Evolutionary conservation across 2,113 vertebrate genomes (phyloP).

Genomic region (Datnioides undecimradiatus): DNA sequence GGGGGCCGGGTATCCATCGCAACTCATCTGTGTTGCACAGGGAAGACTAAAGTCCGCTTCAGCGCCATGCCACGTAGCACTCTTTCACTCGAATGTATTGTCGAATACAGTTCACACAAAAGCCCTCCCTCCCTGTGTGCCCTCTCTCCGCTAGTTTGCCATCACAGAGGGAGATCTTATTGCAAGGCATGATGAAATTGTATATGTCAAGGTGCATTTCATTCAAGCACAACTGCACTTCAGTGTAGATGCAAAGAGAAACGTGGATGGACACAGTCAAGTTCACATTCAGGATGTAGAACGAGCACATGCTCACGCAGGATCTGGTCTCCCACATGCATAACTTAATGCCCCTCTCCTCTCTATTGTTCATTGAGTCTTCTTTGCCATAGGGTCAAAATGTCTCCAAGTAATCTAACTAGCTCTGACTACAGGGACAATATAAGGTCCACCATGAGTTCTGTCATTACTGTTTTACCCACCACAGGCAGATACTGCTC

Average conservation of each 20-base stretch:
- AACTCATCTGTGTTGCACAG: constrained; percentile 60
- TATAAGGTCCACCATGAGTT: constrained; percentile 71
- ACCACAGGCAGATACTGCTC: constrained; percentile 71
- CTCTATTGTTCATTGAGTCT: constrained; percentile 69
- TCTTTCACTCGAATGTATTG: constrained; percentile 43
- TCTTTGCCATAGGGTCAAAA: constrained; percentile 74
- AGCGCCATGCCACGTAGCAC: constrained; percentile 39
- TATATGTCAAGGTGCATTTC: constrained; percentile 64
- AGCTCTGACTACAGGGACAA: constrained; percentile 74
- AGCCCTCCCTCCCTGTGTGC: constrained; percentile 14
- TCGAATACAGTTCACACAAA: constrained; percentile 41
- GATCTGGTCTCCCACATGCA: constrained; percentile 65
- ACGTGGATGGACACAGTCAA: constrained; percentile 2
- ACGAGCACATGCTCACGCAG: constrained; percentile 18
- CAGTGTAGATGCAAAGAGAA: constrained; percentile 30
- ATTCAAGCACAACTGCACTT: constrained; percentile 44
- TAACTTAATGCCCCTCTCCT: constrained; percentile 55
- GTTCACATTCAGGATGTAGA: constrained; percentile 6
- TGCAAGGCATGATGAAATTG: constrained; percentile 69
- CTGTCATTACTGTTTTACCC: constrained; percentile 76
- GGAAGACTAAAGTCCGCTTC: constrained; percentile 35
- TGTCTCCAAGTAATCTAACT: constrained; percentile 81
- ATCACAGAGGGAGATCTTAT: constrained; percentile 61
- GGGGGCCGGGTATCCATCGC: constrained; percentile 71
- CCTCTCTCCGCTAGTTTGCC: constrained; percentile 46